phyloP scores from a whole-genome alignment of 1,140 invertebrate species.

The Halesus radiatus region DNA sequence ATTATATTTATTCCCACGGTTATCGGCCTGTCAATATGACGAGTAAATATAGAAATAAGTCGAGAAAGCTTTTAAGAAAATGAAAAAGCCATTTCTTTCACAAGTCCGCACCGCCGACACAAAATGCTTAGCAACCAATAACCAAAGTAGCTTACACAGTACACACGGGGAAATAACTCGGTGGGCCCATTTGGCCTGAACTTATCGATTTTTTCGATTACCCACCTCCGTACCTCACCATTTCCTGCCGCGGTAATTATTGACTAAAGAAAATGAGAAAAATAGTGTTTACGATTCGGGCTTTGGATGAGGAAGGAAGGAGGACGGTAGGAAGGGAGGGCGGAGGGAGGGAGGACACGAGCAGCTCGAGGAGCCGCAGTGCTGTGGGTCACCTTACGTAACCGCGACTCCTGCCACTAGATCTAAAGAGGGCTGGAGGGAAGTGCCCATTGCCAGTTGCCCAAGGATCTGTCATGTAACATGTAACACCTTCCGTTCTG shows the following conservation, averaged over 20 bases:
- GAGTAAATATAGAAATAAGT: too few relatives aligned
- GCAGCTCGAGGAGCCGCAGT: constrained; percentile 2
- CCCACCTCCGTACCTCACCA: neutral
- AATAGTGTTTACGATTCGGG: neutral
- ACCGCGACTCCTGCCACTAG: neutral
- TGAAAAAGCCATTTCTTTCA: too few relatives aligned
- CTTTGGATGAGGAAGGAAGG: neutral
- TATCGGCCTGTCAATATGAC: too few relatives aligned
- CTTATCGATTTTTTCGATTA: constrained; percentile 25
- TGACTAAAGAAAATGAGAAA: neutral
- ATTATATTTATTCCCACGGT: too few relatives aligned
- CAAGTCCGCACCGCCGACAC: too few relatives aligned
- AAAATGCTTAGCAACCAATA: constrained; percentile 21
- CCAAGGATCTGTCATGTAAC: too few relatives aligned
- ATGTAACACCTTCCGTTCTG: too few relatives aligned
- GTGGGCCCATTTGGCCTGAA: neutral
- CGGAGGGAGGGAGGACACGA: neutral
- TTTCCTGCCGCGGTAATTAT: too few relatives aligned
- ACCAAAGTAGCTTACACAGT: constrained; percentile 13
- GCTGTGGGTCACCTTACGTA: constrained; percentile 4
- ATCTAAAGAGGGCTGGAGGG: neutral
- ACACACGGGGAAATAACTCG: too few relatives aligned
- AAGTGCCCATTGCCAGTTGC: too few relatives aligned
- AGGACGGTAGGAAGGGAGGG: neutral
- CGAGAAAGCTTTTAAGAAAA: too few relatives aligned